Percentiles rank a stretch among this genome's conserved stretches.
These are phyloP conservation scores for Actinia tenebrosa DNA, from an alignment of 64 coral and sea anemone species.

Conservation along the genomic window DNA sequence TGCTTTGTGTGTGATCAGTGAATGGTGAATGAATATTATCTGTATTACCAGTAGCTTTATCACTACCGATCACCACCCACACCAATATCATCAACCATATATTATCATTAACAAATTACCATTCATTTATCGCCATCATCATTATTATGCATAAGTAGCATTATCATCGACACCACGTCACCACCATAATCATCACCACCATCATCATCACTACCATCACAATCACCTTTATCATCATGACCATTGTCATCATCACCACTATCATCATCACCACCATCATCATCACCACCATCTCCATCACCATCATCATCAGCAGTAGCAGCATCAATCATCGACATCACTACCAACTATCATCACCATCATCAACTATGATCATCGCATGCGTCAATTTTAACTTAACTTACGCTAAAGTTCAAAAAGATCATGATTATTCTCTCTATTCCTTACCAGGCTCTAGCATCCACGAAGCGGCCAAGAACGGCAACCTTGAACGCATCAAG, in stretches of 20 bases:
- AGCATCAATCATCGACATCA: no score
- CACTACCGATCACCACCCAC: no score
- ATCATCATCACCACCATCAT: not conserved
- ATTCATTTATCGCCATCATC: not conserved
- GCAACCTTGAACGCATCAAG: conserved; percentile 76
- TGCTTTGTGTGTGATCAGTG: no score
- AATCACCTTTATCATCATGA: not conserved
- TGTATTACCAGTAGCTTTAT: no score
- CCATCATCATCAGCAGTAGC: no score
- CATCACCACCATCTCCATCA: no score
- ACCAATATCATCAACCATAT: not conserved
- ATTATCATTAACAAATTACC: not conserved
- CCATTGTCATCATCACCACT: not conserved
- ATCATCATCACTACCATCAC: no score
- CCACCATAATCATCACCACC: no score
- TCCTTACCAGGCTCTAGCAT: conserved; percentile 59
- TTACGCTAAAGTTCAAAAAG: not conserved
- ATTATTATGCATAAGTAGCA: not conserved
- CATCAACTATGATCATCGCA: not conserved
- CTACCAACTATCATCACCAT: not conserved
- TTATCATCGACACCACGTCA: not conserved
- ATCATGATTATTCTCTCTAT: not conserved
- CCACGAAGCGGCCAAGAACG: conserved; percentile 78
- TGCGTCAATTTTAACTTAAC: no score
- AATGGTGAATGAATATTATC: no score